These are phyloP conservation scores for Coremacera marginata DNA, from an alignment of 2,888 invertebrate species.

Conservation along the genomic window DNA sequence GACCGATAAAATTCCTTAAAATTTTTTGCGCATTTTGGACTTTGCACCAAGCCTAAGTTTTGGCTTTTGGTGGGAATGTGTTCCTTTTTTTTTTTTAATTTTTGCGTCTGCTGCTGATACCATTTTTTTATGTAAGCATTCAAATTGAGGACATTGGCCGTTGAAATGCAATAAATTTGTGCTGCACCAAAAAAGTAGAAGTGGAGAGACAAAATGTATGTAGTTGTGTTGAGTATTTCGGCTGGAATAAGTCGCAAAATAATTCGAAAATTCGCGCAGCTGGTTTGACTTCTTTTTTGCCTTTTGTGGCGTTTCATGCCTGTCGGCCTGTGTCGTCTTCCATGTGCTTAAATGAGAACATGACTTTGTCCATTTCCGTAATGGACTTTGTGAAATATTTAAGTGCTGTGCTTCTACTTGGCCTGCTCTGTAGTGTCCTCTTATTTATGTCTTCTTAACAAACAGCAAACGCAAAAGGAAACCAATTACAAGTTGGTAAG, in stretches of 20 bases:
- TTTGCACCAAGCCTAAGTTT: neutral
- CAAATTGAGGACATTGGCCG: slow-evolving; percentile 32
- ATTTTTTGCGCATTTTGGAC: neutral
- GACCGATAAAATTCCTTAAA: no score
- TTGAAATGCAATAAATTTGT: neutral
- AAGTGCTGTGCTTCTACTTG: neutral
- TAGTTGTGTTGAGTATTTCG: no score
- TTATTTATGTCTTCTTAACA: slow-evolving; percentile 9
- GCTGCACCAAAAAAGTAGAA: neutral
- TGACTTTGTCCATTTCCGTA: slow-evolving; percentile 18
- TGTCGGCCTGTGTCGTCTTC: neutral
- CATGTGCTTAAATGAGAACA: slow-evolving; percentile 8
- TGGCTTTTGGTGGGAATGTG: neutral
- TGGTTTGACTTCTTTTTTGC: neutral
- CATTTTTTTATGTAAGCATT: neutral
- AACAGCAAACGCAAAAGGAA: slow-evolving; percentile 18
- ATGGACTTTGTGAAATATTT: slow-evolving; percentile 31
- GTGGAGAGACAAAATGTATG: neutral
- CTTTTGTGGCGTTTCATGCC: neutral
- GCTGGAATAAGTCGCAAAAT: neutral
- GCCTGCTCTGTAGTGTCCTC: neutral
- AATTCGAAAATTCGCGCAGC: slow-evolving; percentile 2
- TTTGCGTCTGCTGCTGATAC: neutral
- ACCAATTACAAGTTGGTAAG: slow-evolving; percentile 16
- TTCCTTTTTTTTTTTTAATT: neutral